Evolutionary conservation across 1,140 invertebrate species (phyloP), one percentile per base, ranked within the genome.

Genomic region (Zaprionus capensis): DNA sequence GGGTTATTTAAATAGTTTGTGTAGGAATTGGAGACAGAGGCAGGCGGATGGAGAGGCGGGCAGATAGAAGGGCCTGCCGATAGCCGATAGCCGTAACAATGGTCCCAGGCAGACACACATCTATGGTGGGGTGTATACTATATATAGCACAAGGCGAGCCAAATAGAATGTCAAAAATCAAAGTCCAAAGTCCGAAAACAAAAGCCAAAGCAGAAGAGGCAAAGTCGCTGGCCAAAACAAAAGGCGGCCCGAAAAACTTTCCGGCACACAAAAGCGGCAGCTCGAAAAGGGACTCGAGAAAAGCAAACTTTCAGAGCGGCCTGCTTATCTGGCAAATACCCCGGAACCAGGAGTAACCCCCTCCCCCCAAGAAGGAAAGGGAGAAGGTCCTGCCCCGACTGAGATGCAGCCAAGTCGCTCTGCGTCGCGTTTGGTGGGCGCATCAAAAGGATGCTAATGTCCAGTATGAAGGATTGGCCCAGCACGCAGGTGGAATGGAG

Each of bases 81-180:
- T 76, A 71, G 53, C 73, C 73, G 69, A 76, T 75, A 70, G 34
- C 51, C 15, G 5, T 62, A 66, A 83, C 81, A 83, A 83, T 80
- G 64, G 70, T 28, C 34, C 69, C 51, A 57, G 31, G 24, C 61
- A 76, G 12, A 17, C 53, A 67, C n/a, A 69, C 20, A 64, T 34
- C 31, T 11, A 34, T 34, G 9, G 9, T 31, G 31, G 31, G 26
- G 58, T 9, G 61, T 17, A 75, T 34, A 36, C 26, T 71, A 76
- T 76, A 76, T 71, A 71, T 76, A 62, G 69, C 77, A 78, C 77
- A 87, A 88, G 74, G 84, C 78, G 76, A 81, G 59, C 81, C 80
- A 90, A 87, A 88, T 68, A 90, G 85, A 90, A 88, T 88, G 85
- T 88, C 84, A 88, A 88, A 87, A 88, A 88, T 88, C 85, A 88